Conservation (phyloP, 2,113 vertebrate species). For the Kobus ellipsiprymnus region DNA sequence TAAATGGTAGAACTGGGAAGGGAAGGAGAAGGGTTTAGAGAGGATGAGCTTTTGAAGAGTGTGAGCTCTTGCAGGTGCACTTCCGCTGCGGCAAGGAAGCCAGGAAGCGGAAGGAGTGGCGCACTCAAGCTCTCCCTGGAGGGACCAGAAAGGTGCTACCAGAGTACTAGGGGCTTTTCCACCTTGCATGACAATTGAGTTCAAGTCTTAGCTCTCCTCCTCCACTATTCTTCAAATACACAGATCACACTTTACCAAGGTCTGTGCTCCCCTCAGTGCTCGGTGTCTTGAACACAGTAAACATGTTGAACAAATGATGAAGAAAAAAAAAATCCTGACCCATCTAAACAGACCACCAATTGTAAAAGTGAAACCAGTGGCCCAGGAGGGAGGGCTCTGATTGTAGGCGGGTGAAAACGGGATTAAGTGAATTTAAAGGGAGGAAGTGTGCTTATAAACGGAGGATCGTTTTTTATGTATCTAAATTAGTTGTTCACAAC, state of each 20-base stretch:
- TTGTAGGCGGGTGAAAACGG: not conserved
- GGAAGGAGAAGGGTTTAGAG: not conserved
- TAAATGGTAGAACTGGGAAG: not conserved
- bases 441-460: not conserved
- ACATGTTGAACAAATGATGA: not conserved
- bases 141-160: not conserved
- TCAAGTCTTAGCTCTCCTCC: not conserved
- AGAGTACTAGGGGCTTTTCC: not conserved
- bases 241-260: not conserved
- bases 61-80: too few species aligned
- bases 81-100: fast-evolving
- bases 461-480: not conserved
- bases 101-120: fast-evolving
- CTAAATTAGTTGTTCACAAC: not conserved
- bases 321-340: not conserved
- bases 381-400: not conserved
- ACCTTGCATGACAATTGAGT: not conserved
- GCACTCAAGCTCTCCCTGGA: not conserved
- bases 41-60: not conserved
- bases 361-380: not conserved
- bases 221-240: not conserved
- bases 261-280: not conserved
- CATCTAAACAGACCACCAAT: not conserved
- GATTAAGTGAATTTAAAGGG: not conserved
- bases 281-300: not conserved